Percentiles rank a stretch among this genome's conserved stretches.
phyloP scores from a whole-genome alignment of 1,140 invertebrate species.

The Brachystomella parvula region DNA sequence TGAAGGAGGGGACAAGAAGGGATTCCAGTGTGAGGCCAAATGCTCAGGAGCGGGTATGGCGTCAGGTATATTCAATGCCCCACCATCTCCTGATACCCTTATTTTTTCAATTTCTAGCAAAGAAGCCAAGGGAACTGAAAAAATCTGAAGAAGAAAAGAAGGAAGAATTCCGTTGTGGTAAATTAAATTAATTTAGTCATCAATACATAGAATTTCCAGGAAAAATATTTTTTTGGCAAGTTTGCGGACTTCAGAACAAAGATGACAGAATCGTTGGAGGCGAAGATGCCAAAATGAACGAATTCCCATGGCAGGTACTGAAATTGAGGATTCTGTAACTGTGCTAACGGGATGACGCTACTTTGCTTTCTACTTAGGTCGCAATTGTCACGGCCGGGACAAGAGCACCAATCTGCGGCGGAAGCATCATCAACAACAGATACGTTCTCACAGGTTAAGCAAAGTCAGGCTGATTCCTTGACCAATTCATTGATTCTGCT shows the following conservation, averaged over 20 bases:
- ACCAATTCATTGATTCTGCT: conserved; percentile 1
- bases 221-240: too few species aligned
- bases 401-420: conserved; percentile 24
- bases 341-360: too few species aligned
- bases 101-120: too few species aligned
- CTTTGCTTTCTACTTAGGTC: too few species aligned
- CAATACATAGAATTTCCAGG: too few species aligned
- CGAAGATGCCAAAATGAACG: conserved; percentile 14
- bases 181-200: too few species aligned
- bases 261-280: conserved; percentile 33
- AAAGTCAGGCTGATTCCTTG: neutral
- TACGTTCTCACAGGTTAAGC: neutral
- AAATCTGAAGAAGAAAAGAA: too few species aligned
- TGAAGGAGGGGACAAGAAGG: neutral
- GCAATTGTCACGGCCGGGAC: conserved; percentile 23
- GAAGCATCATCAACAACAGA: conserved; percentile 4
- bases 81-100: too few species aligned
- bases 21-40: neutral
- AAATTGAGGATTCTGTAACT: too few species aligned
- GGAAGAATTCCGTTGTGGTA: too few species aligned
- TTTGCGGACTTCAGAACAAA: conserved; percentile 20
- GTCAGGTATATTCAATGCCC: neutral
- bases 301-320: conserved; percentile 32
- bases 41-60: neutral
- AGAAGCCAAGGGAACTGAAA: too few species aligned